These are phyloP conservation scores for Cataglyphis livida DNA, from an alignment of 2,888 invertebrate species.

Conservation along the genomic window DNA sequence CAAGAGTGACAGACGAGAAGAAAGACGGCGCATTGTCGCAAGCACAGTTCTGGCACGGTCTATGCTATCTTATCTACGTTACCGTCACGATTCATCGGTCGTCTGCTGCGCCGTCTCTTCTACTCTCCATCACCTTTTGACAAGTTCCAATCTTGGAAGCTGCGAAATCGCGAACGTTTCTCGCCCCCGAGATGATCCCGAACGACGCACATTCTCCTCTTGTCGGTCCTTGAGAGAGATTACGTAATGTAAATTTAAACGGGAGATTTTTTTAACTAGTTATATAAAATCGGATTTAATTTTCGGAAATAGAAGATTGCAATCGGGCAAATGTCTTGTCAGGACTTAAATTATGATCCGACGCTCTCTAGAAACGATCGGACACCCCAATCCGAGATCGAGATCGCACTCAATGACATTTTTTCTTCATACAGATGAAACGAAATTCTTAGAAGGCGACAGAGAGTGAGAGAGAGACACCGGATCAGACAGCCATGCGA, in stretches of 20 bases:
- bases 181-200: slow-evolving; percentile 24
- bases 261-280: slow-evolving; percentile 28
- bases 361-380: slow-evolving; percentile 1
- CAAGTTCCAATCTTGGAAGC: slow-evolving; percentile 51
- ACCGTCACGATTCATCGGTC: slow-evolving; percentile 65
- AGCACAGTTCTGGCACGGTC: slow-evolving; percentile 82
- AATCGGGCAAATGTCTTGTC: slow-evolving; percentile 37
- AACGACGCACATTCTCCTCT: slow-evolving; percentile 18
- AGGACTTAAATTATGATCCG: slow-evolving; percentile 37
- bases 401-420: slow-evolving; percentile 60
- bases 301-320: slow-evolving; percentile 35
- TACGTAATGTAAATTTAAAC: slow-evolving; percentile 25
- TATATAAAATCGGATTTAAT: slow-evolving; percentile 32
- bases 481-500: slow-evolving; percentile 67
- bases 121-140: slow-evolving; percentile 70
- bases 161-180: slow-evolving; percentile 60
- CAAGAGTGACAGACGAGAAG: slow-evolving; percentile 17
- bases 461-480: slow-evolving; percentile 69
- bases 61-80: slow-evolving; percentile 70
- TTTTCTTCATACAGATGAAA: slow-evolving; percentile 72
- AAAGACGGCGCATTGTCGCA: slow-evolving; percentile 76
- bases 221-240: slow-evolving; percentile 18
- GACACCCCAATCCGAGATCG: slow-evolving; percentile 9
- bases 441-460: slow-evolving; percentile 75
- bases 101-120: slow-evolving; percentile 72